Conservation (phyloP, 2,797 vertebrate genomes). For the Argya squamiceps region DNA sequence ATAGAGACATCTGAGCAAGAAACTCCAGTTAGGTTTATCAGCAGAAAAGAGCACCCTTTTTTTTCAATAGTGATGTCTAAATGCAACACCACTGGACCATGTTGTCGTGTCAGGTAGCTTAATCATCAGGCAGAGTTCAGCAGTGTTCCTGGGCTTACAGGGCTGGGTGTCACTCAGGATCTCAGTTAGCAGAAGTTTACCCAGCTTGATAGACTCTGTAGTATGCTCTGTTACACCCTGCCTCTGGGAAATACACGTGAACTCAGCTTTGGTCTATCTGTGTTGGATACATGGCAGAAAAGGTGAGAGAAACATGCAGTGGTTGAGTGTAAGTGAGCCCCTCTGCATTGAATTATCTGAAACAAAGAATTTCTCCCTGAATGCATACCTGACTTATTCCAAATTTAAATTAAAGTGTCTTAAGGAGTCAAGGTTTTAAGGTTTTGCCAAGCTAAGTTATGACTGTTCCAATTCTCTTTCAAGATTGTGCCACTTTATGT, state of each 20-base stretch:
- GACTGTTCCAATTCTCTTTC: not conserved
- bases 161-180: not conserved
- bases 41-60: not conserved
- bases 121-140: not conserved
- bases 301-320: not conserved
- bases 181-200: not conserved
- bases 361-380: not conserved
- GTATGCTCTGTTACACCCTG: not conserved
- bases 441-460: not conserved
- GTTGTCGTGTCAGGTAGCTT: not conserved
- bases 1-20: not conserved
- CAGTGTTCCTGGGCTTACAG: not conserved
- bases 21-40: not conserved
- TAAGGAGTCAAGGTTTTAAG: not conserved
- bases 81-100: not conserved
- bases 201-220: not conserved
- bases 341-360: not conserved
- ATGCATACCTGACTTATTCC: not conserved
- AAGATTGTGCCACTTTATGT: not conserved
- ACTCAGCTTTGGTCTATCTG: not conserved
- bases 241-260: not conserved
- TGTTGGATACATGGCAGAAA: not conserved
- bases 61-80: not conserved
- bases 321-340: accelerated
- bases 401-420: not conserved